Evolutionary conservation across 2,888 invertebrate genomes (phyloP), one percentile per base, ranked within the genome.

Genomic region (Biston stratarius): DNA sequence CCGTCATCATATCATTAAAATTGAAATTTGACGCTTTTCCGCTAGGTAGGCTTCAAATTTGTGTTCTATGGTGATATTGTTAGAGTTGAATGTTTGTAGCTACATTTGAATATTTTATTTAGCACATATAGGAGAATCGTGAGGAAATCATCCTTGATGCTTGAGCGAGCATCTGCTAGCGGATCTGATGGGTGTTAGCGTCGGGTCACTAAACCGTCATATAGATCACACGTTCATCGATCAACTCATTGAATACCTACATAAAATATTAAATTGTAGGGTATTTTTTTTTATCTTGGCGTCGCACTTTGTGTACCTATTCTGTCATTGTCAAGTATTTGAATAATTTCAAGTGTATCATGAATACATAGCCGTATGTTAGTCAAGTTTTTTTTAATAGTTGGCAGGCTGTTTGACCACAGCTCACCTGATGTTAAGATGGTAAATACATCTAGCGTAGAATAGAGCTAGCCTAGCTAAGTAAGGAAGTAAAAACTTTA

Each of bases 131-230:
- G 49, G 49, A 14, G 53, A 44, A 61, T 62, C 67, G 67, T 67
- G 70, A 60, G 53, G 47, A 48, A 66, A 59, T 33, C 61, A 68
- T 45, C 72, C 73, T 73, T 69, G 65, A 61, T 49, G 61, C 58
- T 63, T 61, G 68, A 66, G 12, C 63, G 67, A 69, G 53, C 72
- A 63, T 48, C 61, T 48, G 64, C 24, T 58, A 45, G 14, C 55
- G 61, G 61, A 64, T 51, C 61, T 61, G 58, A 67, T 63, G 70
- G 6, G 63, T 34, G 64, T 47, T 57, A 69, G 70, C 72, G 34
- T 60, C 66, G 61, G 78, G 79, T 79, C 78, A 77, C 67, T 76
- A 74, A 77, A 74, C 78, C 76, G 74, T 75, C 74, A 59, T 47
- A 15, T 36, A 64, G 56, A 77, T 74, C 36, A 63, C 63, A 34